A percentile compares a stretch with the other conserved stretches of the same genome.
Evolutionary conservation across 1,140 invertebrate species (phyloP).

Genomic region (Nylanderia fulva): DNA sequence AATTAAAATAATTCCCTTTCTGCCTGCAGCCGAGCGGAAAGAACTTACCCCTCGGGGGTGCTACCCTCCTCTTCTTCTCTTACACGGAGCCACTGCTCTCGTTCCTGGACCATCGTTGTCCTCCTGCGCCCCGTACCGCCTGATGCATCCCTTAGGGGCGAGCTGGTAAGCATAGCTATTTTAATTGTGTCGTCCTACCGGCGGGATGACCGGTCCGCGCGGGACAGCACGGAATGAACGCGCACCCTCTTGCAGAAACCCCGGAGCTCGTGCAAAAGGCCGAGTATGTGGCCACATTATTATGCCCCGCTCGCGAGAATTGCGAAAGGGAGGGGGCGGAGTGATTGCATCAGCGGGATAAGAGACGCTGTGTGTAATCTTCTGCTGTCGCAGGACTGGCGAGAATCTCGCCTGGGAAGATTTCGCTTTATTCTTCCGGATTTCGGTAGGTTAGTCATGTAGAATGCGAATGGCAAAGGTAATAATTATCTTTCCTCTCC

Average conservation of each 20-base stretch:
- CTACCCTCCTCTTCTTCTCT: constrained; percentile 67
- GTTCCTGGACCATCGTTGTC: constrained; percentile 57
- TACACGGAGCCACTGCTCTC: constrained; percentile 48
- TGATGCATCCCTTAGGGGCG: constrained; percentile 60
- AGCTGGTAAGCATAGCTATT: constrained; percentile 82
- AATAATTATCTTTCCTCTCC: constrained; percentile 29
- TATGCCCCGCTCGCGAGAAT: constrained; percentile 78
- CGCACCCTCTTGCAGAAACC: constrained; percentile 57
- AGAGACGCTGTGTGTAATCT: constrained; percentile 64
- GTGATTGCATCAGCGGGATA: constrained; percentile 73
- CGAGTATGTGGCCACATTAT: constrained; percentile 76
- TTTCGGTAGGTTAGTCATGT: constrained; percentile 36
- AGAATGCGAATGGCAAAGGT: background rate
- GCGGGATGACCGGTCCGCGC: constrained; percentile 73
- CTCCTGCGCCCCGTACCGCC: constrained; percentile 5
- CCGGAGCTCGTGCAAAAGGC: constrained; percentile 62
- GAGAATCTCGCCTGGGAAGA: constrained; percentile 41
- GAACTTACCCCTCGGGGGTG: constrained; percentile 79
- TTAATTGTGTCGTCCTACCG: constrained; percentile 81
- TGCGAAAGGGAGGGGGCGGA: constrained; percentile 61
- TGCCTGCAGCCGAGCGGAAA: constrained; percentile 84
- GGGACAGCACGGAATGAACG: constrained; percentile 71
- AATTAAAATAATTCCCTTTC: constrained; percentile 87
- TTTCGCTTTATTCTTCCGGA: constrained; percentile 14
- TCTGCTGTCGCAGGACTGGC: constrained; percentile 8